Conservation (phyloP, 2,888 invertebrate species). For the Tricholauxania praeusta region DNA sequence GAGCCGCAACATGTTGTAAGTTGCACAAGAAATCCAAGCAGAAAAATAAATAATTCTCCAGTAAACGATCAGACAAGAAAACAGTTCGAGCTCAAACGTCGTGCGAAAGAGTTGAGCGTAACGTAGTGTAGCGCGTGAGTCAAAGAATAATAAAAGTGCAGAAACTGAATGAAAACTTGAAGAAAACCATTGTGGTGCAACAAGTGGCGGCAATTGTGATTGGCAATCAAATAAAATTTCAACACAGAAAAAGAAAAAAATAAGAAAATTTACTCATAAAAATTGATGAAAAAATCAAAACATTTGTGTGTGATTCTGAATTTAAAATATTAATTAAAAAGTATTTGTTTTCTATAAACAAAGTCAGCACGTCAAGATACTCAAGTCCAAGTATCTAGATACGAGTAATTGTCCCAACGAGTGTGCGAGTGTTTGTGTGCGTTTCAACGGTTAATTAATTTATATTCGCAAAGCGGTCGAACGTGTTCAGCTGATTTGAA, state of each 20-base stretch:
- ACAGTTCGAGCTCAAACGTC: conserved; percentile 50
- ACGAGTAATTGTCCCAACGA: background rate
- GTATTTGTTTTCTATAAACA: no score
- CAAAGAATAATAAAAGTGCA: background rate
- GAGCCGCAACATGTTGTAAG: background rate
- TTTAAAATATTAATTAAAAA: background rate
- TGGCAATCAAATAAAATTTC: background rate
- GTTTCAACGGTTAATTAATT: conserved; percentile 6
- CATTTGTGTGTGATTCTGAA: conserved; percentile 38
- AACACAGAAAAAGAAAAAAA: background rate
- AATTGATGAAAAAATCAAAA: conserved; percentile 21
- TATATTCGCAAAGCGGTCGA: conserved; percentile 20
- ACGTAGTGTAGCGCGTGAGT: background rate
- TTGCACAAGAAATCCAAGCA: background rate
- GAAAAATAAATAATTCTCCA: conserved; percentile 18
- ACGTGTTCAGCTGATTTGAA: conserved; percentile 5
- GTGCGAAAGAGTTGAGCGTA: conserved; percentile 49
- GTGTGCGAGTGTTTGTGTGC: conserved; percentile 36
- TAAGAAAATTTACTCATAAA: conserved; percentile 1
- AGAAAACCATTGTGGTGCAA: background rate
- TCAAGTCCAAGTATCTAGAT: background rate
- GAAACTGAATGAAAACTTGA: background rate
- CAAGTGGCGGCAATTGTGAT: background rate
- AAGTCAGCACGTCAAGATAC: conserved; percentile 3
- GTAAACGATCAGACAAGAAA: conserved; percentile 22